Conservation (phyloP, 2,888 invertebrate species). For the Unio pictorum region DNA sequence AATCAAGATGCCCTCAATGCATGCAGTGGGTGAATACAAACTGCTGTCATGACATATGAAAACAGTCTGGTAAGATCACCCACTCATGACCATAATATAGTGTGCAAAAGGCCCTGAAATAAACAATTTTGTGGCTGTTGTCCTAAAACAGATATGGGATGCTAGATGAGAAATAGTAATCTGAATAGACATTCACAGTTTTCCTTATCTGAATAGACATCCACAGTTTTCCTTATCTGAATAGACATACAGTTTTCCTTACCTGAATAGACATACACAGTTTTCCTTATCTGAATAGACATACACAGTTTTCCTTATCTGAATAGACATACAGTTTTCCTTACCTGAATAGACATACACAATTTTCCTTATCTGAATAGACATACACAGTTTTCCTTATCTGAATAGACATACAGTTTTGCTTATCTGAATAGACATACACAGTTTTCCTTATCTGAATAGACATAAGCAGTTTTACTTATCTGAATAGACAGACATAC, state of each 20-base stretch:
- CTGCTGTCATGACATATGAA: no score
- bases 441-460: conserved; percentile 73
- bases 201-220: conserved; percentile 72
- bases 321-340: no score
- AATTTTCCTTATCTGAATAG: conserved; percentile 63
- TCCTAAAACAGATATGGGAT: no score
- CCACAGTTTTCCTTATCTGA: conserved; percentile 72
- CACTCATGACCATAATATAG: no score
- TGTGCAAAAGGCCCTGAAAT: no score
- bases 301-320: no score
- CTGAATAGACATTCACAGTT: not conserved
- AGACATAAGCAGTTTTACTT: conserved; percentile 44
- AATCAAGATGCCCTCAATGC: no score
- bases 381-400: conserved; percentile 70
- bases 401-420: conserved; percentile 48
- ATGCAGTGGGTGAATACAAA: no score
- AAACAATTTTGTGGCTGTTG: no score
- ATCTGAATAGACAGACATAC: conserved; percentile 73
- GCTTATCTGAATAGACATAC: conserved; percentile 72
- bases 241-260: conserved; percentile 45
- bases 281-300: conserved; percentile 72
- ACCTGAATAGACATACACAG: conserved; percentile 70
- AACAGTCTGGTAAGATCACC: no score
- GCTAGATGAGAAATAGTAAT: no score
- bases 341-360: no score